A percentile compares a stretch with the other conserved stretches of the same genome.
Conservation (phyloP, 2,113 vertebrate species). For the Plecturocebus donacophilus region DNA sequence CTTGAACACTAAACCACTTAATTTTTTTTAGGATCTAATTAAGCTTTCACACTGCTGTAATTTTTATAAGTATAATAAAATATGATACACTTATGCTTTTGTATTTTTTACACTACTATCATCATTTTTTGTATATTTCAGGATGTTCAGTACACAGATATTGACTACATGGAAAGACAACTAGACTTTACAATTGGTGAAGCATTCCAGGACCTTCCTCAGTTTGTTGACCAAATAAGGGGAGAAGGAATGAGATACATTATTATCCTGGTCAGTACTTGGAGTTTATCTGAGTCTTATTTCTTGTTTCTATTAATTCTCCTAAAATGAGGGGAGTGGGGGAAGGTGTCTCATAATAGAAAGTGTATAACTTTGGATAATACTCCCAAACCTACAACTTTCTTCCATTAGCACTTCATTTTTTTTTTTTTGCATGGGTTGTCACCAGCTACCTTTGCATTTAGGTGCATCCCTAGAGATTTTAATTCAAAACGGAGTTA, state of each 20-base stretch:
- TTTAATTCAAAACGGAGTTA: not conserved
- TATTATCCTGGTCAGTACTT: conserved; percentile 91
- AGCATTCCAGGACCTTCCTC: conserved; percentile 86
- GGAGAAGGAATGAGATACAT: conserved; percentile 93
- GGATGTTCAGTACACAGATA: conserved; percentile 97
- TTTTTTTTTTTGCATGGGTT: not conserved
- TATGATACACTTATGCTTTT: not conserved
- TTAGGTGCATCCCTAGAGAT: not conserved
- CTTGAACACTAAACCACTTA: not conserved
- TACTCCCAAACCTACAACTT: not conserved
- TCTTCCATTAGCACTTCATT: not conserved
- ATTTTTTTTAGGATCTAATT: not conserved
- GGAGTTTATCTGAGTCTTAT: not conserved
- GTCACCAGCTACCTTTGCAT: not conserved
- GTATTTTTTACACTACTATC: not conserved
- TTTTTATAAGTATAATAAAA: not conserved
- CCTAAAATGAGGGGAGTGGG: not conserved
- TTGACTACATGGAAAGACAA: conserved; percentile 95
- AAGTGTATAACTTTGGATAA: not conserved
- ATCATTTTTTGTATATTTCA: conserved; percentile 73
- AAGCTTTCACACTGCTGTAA: not conserved
- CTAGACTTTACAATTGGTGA: conserved; percentile 90
- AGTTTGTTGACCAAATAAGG: conserved; percentile 88
- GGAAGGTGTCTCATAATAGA: not conserved
- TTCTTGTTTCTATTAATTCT: conserved; percentile 18